These are phyloP conservation scores for Aptenodytes patagonicus DNA, from an alignment of 2,113 vertebrate species.

Conservation along the genomic window DNA sequence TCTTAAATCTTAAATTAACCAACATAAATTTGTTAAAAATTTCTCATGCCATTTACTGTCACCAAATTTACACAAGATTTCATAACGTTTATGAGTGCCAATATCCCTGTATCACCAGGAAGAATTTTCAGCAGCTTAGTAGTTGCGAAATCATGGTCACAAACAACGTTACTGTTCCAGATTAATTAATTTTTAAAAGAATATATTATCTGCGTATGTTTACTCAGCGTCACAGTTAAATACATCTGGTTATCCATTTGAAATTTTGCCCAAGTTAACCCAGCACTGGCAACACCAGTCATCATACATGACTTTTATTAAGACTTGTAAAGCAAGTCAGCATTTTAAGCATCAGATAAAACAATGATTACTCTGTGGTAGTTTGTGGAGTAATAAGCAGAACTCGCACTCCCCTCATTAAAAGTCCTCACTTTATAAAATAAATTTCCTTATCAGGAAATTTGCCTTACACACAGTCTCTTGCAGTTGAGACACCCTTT, in stretches of 20 bases:
- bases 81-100: background rate
- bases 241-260: background rate
- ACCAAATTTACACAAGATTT: background rate
- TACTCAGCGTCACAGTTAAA: background rate
- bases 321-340: conserved; percentile 5
- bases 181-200: background rate
- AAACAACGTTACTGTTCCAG: background rate
- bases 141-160: background rate
- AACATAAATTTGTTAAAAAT: background rate
- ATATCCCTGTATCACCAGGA: background rate
- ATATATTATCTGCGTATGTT: background rate
- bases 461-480: background rate
- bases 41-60: background rate
- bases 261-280: background rate
- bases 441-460: background rate
- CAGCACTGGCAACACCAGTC: background rate
- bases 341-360: conserved; percentile 36
- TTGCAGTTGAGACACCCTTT: background rate
- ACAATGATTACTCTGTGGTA: background rate
- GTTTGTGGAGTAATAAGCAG: background rate
- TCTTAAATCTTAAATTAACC: background rate
- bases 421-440: background rate
- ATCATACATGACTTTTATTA: background rate
- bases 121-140: background rate
- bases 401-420: background rate